phyloP scores from a whole-genome alignment of 2,797 vertebrate species.

The Phalanger gymnotis region DNA sequence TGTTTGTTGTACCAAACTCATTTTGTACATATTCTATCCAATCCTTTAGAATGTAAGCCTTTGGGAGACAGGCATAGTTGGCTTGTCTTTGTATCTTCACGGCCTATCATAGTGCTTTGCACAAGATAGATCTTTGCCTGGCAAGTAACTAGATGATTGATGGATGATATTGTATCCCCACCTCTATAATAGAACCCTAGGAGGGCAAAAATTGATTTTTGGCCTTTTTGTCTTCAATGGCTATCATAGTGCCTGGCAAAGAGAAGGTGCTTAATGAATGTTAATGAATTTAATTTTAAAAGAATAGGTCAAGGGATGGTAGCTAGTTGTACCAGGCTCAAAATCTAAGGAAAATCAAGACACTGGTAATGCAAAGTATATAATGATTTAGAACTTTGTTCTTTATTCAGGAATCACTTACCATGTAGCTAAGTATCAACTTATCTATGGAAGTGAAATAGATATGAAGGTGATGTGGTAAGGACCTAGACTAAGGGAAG shows the following conservation, averaged over 20 bases:
- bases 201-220: neutral
- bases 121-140: neutral
- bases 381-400: neutral
- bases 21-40: neutral
- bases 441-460: neutral
- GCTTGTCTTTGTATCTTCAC: neutral
- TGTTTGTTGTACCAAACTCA: neutral
- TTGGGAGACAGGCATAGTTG: fast-evolving
- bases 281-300: neutral
- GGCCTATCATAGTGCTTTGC: neutral
- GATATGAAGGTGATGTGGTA: neutral
- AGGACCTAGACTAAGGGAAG: neutral
- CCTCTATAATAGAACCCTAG: neutral
- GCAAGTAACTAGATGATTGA: neutral
- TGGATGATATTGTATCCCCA: neutral
- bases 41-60: neutral
- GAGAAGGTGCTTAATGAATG: neutral
- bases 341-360: neutral
- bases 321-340: neutral
- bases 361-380: neutral
- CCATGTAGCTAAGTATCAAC: neutral
- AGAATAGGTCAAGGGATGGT: neutral
- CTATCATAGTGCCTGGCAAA: neutral
- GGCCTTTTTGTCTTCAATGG: neutral
- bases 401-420: neutral